Base-by-base conservation (phyloP, 2,797 vertebrate genomes). In the Lacerta viridis region DNA sequence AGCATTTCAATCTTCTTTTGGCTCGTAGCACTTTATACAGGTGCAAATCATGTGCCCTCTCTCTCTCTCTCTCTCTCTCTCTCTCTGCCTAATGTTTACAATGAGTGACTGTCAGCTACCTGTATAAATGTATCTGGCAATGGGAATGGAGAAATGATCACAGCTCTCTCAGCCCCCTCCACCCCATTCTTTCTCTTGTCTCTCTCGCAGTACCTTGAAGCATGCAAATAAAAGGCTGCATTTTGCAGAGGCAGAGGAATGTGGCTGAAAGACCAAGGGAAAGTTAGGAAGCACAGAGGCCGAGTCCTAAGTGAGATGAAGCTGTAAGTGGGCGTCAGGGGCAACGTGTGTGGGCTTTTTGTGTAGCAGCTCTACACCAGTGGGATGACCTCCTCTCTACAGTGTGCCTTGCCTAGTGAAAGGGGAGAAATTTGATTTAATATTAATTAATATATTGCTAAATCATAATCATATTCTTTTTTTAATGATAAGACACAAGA, bases 1-100 rank as follows among this genome's bases (percentile, higher is more conserved):
- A 91, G 29, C 18, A 75, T 71, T 93, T 93, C 88, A 90, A 13
- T 81, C 81, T 89, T 88, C 71, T 87, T 93, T 91, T 90, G 79
- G 61, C 20, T 90, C 72, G 3, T 7, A 75, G 23, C 1, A 25
- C 9, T 69, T 88, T 86, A 64, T 85, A 61, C 69, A 79, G n/a
- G 46, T 81, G 74, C 27, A 87, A 82, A 87, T 64, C 27, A 6
- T 8, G 41, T 2, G 33, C 33, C 33, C 33, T 41, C 39, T 41
- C 39, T 41, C 79, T 75, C 7, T n/a, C 36, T 59, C 33, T 41
- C 39, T 41, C 39, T 41, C 79, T 75, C 77, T 59, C 29, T 69
- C 20, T 69, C 7, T 72, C 3, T 72, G 29, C n/a, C 39, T 89
- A 64, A 50, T 66, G 43, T 80, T 33, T 80, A 91, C 77, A 3